Conservation (phyloP, 1,140 invertebrate species). For the Drosophila carrolli region DNA sequence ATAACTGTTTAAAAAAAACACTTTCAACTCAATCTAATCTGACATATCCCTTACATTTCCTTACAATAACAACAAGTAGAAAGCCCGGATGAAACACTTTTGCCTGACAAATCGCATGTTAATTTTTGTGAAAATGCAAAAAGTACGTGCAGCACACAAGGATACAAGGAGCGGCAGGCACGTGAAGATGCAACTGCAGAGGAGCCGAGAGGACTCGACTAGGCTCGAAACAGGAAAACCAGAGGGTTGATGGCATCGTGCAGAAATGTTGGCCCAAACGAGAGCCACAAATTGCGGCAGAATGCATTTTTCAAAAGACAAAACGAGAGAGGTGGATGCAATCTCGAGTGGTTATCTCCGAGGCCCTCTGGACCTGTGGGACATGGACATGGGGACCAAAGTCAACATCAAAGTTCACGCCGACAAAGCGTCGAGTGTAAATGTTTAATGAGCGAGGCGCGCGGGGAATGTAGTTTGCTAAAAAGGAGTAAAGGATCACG, state of each 20-base stretch:
- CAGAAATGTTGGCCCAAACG: conserved; percentile 44
- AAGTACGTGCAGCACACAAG: conserved; percentile 42
- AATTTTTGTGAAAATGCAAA: conserved; percentile 50
- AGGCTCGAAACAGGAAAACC: conserved; percentile 3
- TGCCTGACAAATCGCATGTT: conserved; percentile 48
- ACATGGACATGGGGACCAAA: conserved; percentile 46
- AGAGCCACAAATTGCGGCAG: conserved; percentile 76
- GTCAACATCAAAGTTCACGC: conserved; percentile 83
- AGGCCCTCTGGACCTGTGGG: conserved; percentile 43
- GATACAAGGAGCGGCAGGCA: conserved; percentile 12
- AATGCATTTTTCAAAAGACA: conserved; percentile 79
- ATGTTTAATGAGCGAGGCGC: conserved; percentile 75
- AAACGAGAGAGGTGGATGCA: conserved; percentile 60
- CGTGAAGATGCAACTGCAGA: conserved; percentile 49
- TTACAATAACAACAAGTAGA: not conserved
- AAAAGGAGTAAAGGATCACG: conserved; percentile 54
- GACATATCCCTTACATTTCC: not conserved
- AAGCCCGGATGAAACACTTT: conserved; percentile 1
- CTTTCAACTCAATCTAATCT: not conserved
- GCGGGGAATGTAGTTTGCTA: conserved; percentile 58
- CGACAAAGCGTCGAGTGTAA: conserved; percentile 80
- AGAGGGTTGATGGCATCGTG: conserved; percentile 25
- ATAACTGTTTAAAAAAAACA: not conserved
- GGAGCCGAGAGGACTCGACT: conserved; percentile 24
- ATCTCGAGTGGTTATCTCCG: conserved; percentile 81